Evolutionary conservation across 2,888 invertebrate species (phyloP).

Genomic region (Nebria brevicollis): DNA sequence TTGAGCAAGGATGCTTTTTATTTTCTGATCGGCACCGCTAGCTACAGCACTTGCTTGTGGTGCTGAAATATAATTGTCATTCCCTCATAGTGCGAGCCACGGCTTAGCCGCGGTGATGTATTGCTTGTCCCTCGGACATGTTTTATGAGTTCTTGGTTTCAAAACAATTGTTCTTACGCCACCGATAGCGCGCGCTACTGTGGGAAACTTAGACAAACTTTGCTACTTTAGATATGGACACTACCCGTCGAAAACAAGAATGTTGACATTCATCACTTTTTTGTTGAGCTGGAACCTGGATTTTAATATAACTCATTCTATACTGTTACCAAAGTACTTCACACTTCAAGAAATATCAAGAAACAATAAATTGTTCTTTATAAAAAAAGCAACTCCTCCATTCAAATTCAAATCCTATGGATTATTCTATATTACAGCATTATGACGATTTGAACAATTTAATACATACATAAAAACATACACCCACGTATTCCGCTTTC

Average conservation of each 20-base stretch:
- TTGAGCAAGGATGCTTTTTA: conserved; percentile 38
- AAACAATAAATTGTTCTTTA: too few species aligned
- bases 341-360: neutral
- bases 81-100: neutral
- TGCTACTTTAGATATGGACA: conserved; percentile 1
- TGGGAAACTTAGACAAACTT: conserved; percentile 1
- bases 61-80: conserved; percentile 20
- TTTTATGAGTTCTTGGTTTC: conserved; percentile 16
- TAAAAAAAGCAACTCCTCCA: too few species aligned
- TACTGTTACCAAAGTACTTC: neutral
- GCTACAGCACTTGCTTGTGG: neutral
- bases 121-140: neutral
- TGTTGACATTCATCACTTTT: neutral
- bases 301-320: neutral
- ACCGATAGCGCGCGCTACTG: neutral
- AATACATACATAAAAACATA: too few species aligned
- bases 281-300: neutral
- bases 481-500: too few species aligned
- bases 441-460: too few species aligned
- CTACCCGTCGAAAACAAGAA: conserved; percentile 1
- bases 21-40: conserved; percentile 17
- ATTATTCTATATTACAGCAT: too few species aligned
- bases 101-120: neutral
- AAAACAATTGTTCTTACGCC: conserved; percentile 17
- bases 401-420: too few species aligned